These are phyloP conservation scores for Daphoenositta chrysoptera DNA, from an alignment of 2,113 vertebrate species.

Conservation along the genomic window DNA sequence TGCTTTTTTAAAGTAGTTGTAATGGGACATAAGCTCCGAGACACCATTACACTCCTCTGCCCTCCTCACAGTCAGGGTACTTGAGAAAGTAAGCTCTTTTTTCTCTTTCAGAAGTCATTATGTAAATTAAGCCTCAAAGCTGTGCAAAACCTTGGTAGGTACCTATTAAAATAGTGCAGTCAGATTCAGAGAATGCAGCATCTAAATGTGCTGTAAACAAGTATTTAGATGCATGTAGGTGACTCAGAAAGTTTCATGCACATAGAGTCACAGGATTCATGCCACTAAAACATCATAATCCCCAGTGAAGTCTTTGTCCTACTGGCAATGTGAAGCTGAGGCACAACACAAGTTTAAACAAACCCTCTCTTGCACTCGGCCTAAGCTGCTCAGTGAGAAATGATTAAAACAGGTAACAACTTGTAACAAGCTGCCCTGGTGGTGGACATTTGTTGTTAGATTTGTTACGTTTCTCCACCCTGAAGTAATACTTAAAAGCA, in stretches of 20 bases:
- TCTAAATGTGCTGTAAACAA: neutral
- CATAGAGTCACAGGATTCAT: neutral
- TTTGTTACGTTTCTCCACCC: rapidly evolving
- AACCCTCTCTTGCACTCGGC: too few species aligned
- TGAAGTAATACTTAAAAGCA: neutral
- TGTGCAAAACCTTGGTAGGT: neutral
- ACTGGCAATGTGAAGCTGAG: rapidly evolving
- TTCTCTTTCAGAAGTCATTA: neutral
- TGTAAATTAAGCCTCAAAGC: neutral
- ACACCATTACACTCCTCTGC: neutral
- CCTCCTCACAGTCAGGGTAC: neutral
- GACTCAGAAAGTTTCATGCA: neutral
- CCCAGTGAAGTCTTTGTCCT: neutral
- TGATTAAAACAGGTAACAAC: neutral
- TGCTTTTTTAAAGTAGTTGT: neutral
- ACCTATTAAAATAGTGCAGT: neutral
- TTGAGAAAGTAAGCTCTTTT: neutral
- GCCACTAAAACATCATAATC: neutral
- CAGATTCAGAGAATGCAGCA: neutral
- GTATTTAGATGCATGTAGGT: neutral
- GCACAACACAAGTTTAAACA: neutral
- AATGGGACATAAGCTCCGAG: neutral
- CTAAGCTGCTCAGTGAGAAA: neutral
- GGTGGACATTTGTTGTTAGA: neutral
- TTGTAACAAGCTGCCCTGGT: neutral